Conservation (phyloP, 2,888 invertebrate species). For the Callyntrura guangdongensis region DNA sequence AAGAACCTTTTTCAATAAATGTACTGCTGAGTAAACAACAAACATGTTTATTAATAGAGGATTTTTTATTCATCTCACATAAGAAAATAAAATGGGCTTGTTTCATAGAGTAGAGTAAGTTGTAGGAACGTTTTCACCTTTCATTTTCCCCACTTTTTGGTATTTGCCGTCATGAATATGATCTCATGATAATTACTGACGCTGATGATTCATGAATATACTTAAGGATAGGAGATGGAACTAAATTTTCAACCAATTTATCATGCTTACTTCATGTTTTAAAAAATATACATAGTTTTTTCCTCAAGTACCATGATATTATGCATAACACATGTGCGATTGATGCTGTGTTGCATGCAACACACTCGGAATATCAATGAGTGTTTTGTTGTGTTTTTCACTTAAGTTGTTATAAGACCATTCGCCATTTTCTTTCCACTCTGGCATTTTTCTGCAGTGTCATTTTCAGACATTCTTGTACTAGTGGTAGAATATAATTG, state of each 20-base stretch:
- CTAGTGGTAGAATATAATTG: conserved; percentile 27
- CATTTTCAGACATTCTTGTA: conserved; percentile 55
- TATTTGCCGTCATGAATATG: conserved; percentile 41
- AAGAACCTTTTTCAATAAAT: conserved; percentile 63
- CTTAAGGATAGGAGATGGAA: conserved; percentile 1
- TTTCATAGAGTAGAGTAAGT: not conserved
- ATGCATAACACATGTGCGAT: not conserved
- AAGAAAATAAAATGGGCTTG: not conserved
- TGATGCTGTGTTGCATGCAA: conserved; percentile 41
- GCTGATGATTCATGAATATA: not conserved
- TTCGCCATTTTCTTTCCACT: conserved; percentile 50
- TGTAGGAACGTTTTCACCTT: conserved; percentile 24
- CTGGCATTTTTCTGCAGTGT: conserved; percentile 45
- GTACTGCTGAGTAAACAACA: not conserved
- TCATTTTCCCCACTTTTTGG: conserved; percentile 12
- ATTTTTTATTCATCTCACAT: conserved; percentile 33
- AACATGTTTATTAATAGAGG: conserved; percentile 5
- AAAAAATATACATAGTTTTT: conserved; percentile 59
- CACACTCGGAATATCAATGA: conserved; percentile 68
- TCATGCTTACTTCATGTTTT: conserved; percentile 60
- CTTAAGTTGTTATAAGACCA: too few relatives aligned
- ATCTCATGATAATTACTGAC: conserved; percentile 22
- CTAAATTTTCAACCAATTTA: conserved; percentile 63
- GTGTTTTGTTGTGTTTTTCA: conserved; percentile 24
- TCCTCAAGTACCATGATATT: not conserved